Evolutionary conservation across 2,888 invertebrate species (phyloP).

Genomic region (Myopa tessellatipennis): DNA sequence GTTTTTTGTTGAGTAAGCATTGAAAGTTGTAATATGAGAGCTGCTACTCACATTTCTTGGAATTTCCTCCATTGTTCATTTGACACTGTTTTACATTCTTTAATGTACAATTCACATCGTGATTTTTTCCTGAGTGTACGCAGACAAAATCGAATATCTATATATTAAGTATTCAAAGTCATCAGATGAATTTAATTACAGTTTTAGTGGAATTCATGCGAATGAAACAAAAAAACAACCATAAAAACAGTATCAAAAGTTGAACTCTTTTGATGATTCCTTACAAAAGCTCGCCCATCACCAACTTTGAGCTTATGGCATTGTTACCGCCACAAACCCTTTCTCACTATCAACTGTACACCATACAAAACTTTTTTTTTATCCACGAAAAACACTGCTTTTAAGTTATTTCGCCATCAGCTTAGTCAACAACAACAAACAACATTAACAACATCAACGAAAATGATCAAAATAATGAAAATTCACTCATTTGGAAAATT

Average conservation of each 20-base stretch:
- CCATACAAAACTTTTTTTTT: neutral
- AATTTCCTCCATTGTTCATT: no score
- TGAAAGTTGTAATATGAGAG: no score
- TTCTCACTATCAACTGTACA: neutral
- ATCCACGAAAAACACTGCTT: slow-evolving; percentile 1
- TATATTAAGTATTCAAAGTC: neutral
- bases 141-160: no score
- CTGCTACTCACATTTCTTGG: no score
- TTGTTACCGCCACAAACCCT: no score
- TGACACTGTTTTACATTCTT: no score
- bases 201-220: neutral
- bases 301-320: neutral
- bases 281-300: neutral
- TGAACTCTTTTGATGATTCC: neutral
- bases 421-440: slow-evolving; percentile 16
- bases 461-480: slow-evolving; percentile 38
- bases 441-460: neutral
- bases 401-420: slow-evolving; percentile 13
- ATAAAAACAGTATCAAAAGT: no score
- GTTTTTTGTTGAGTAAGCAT: no score
- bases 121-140: no score
- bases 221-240: neutral
- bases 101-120: no score
- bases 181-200: neutral
- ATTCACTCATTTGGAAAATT: slow-evolving; percentile 49